Percentiles rank a stretch among this genome's conserved stretches.
These are phyloP conservation scores for Rugalucina vietnamica DNA, from an alignment of 2,888 invertebrate genomes.

Conservation along the genomic window DNA sequence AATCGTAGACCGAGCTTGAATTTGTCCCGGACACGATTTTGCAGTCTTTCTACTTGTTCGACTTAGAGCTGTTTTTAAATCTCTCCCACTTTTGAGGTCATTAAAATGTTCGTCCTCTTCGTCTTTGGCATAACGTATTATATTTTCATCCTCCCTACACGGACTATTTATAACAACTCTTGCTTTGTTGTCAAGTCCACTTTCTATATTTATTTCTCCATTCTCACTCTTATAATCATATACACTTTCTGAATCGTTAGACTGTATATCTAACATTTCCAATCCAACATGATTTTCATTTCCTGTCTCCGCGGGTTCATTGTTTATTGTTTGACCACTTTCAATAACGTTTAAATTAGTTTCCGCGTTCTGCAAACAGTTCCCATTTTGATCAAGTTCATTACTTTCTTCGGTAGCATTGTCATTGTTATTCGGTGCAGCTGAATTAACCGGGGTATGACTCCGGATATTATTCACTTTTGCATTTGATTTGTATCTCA, in stretches of 20 bases:
- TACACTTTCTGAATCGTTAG: background rate
- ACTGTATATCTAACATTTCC: background rate
- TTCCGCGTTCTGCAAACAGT: background rate
- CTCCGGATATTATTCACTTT: background rate
- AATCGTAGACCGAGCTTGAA: slow-evolving; percentile 44
- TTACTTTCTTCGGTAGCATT: background rate
- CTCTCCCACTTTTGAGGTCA: background rate
- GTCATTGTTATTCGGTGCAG: background rate
- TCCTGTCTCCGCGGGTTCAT: background rate
- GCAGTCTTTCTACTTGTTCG: slow-evolving; percentile 64
- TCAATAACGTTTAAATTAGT: background rate
- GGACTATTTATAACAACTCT: background rate
- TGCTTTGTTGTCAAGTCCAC: background rate
- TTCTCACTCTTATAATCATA: background rate
- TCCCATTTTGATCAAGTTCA: background rate
- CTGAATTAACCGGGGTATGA: background rate
- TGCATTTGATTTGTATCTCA: slow-evolving; percentile 18
- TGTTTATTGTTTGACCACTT: background rate
- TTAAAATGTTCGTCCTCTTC: slow-evolving; percentile 15
- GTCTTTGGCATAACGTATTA: background rate
- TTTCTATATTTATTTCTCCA: background rate
- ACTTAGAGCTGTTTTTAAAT: slow-evolving; percentile 63
- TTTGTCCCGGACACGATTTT: slow-evolving; percentile 67
- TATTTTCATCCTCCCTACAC: background rate
- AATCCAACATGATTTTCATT: background rate